A percentile compares a stretch with the other conserved stretches of the same genome.
Evolutionary conservation across 2,888 invertebrate species (phyloP).

Genomic region (Tanypteryx hageni): DNA sequence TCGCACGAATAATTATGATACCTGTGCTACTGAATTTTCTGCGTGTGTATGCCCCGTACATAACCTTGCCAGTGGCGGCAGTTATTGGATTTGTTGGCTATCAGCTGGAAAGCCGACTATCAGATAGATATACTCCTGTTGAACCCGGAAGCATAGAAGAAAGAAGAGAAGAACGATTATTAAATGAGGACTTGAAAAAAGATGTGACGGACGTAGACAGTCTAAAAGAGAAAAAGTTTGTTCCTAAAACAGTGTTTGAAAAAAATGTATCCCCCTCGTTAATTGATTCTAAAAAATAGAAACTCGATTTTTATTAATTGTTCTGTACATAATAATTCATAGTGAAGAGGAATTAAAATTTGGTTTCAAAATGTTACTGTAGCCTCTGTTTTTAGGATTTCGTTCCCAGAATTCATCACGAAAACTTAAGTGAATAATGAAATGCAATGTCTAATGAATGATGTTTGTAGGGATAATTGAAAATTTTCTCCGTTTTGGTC

Average conservation of each 20-base stretch:
- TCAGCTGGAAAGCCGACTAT: constrained; percentile 81
- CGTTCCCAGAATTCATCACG: constrained; percentile 50
- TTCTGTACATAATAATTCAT: background rate
- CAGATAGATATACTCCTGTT: constrained; percentile 74
- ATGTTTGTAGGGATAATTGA: background rate
- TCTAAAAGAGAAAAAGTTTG: constrained; percentile 80
- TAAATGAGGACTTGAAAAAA: constrained; percentile 77
- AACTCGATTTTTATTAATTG: background rate
- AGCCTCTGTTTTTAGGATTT: background rate
- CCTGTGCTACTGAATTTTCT: constrained; percentile 82
- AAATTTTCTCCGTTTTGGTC: background rate
- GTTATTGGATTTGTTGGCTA: constrained; percentile 92
- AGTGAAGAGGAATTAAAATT: background rate
- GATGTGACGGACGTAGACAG: constrained; percentile 81
- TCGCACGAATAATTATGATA: constrained; percentile 82
- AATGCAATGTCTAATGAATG: background rate
- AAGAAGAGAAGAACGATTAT: constrained; percentile 82
- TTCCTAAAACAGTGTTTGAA: constrained; percentile 76
- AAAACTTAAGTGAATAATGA: constrained; percentile 51
- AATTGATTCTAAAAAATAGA: constrained; percentile 65
- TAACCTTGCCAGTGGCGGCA: constrained; percentile 89
- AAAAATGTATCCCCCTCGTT: constrained; percentile 75
- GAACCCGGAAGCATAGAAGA: constrained; percentile 81
- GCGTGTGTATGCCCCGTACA: constrained; percentile 85
- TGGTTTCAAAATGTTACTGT: background rate